These are phyloP conservation scores for Nomada lathburiana DNA, from an alignment of 2,888 invertebrate species.

Conservation along the genomic window DNA sequence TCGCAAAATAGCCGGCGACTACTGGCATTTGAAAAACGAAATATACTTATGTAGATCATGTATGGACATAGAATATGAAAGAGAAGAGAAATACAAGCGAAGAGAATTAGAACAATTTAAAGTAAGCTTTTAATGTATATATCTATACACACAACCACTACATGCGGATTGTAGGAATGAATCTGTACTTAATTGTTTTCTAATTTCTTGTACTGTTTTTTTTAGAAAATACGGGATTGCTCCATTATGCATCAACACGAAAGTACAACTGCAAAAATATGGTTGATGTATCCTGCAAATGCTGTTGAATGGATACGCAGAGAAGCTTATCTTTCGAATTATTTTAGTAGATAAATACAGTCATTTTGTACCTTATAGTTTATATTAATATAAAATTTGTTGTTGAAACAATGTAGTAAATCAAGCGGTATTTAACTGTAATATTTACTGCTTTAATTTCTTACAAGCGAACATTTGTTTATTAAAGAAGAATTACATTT, in stretches of 20 bases:
- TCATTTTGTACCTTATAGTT: not conserved
- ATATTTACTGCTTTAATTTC: constrained; percentile 23
- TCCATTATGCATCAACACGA: constrained; percentile 80
- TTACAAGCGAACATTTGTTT: constrained; percentile 16
- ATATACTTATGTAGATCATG: constrained; percentile 84
- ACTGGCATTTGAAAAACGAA: constrained; percentile 84
- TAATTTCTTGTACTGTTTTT: constrained; percentile 15
- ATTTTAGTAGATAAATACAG: constrained; percentile 72
- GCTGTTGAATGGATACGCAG: constrained; percentile 75
- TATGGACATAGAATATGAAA: constrained; percentile 80
- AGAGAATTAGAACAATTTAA: constrained; percentile 49
- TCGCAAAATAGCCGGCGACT: constrained; percentile 84
- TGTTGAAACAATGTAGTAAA: not conserved
- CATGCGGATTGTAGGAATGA: not conserved
- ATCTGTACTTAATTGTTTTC: not conserved
- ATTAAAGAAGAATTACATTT: constrained; percentile 26
- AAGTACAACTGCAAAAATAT: constrained; percentile 78
- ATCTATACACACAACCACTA: no score
- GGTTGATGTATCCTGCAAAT: constrained; percentile 75
- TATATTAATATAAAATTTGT: not conserved
- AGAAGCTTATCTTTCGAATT: constrained; percentile 78
- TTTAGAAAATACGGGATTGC: constrained; percentile 80
- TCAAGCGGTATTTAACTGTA: constrained; percentile 3
- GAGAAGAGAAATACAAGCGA: constrained; percentile 73
- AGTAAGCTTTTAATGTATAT: constrained; percentile 35